Conservation (phyloP, 2,113 vertebrate genomes). For the Gallinago jamesoni region DNA sequence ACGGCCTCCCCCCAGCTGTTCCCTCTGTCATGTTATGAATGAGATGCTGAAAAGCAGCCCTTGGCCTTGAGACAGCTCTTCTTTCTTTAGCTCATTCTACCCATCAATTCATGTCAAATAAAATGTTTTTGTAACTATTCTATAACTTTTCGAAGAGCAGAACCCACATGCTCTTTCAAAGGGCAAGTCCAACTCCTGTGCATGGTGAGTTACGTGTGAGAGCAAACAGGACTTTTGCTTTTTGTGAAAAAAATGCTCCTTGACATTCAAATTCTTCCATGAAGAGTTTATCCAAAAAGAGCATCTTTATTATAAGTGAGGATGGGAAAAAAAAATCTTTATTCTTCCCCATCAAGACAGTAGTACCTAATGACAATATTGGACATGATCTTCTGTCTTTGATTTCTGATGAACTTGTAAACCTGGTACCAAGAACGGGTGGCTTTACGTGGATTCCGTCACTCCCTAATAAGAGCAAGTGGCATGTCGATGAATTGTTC, state of each 20-base stretch:
- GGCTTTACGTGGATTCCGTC: neutral
- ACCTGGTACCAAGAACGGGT: neutral
- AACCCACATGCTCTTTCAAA: neutral
- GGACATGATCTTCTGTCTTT: neutral
- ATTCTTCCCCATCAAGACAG: neutral
- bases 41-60: slow-evolving; percentile 79
- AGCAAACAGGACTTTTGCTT: neutral
- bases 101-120: slow-evolving; percentile 67
- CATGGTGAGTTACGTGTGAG: accelerated
- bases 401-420: neutral
- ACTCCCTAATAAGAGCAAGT: neutral
- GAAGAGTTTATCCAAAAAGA: neutral
- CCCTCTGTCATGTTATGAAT: slow-evolving; percentile 78
- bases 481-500: neutral
- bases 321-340: neutral
- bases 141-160: neutral
- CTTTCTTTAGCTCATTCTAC: slow-evolving; percentile 65
- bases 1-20: slow-evolving; percentile 75
- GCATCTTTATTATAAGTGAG: neutral
- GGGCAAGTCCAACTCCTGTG: neutral
- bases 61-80: slow-evolving; percentile 72
- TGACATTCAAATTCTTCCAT: neutral
- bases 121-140: slow-evolving; percentile 41
- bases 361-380: accelerated
- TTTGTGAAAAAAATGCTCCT: neutral